phyloP scores from a whole-genome alignment of 2,113 vertebrate genomes.

The Chitala chitala region DNA sequence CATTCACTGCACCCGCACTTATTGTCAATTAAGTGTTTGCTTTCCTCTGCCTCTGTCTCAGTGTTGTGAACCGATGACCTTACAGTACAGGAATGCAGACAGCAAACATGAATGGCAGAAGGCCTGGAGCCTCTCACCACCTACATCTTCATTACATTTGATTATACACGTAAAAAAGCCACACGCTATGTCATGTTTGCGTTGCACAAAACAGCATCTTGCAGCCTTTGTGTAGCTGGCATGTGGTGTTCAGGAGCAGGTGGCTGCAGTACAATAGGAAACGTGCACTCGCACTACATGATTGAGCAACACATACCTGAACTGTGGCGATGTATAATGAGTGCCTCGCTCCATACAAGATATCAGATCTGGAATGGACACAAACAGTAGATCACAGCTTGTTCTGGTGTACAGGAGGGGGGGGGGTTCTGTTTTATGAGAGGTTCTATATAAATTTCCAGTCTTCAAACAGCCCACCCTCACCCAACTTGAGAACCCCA shows the following conservation, averaged over 20 bases:
- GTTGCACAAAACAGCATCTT: not conserved
- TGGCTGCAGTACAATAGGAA: not conserved
- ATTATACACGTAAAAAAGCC: not conserved
- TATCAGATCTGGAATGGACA: slow-evolving; percentile 63
- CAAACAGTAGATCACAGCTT: not conserved
- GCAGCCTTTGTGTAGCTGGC: not conserved
- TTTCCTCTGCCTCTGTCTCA: not conserved
- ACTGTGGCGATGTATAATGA: slow-evolving; percentile 58
- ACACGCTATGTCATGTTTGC: not conserved
- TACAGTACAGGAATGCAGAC: not conserved
- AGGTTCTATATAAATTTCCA: no score
- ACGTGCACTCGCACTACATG: not conserved
- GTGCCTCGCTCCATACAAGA: slow-evolving; percentile 76
- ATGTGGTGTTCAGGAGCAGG: not conserved
- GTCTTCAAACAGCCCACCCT: no score
- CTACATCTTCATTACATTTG: not conserved
- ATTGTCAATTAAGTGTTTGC: not conserved
- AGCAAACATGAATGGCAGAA: not conserved
- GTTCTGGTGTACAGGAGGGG: not conserved
- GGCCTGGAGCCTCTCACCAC: not conserved
- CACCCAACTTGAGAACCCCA: no score
- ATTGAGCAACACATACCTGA: slow-evolving; percentile 60
- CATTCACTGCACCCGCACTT: not conserved
- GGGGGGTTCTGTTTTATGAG: no score
- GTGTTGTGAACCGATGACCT: not conserved